Evolutionary conservation across 2,113 vertebrate species (phyloP).

Genomic region (Rhagologus leucostigma): DNA sequence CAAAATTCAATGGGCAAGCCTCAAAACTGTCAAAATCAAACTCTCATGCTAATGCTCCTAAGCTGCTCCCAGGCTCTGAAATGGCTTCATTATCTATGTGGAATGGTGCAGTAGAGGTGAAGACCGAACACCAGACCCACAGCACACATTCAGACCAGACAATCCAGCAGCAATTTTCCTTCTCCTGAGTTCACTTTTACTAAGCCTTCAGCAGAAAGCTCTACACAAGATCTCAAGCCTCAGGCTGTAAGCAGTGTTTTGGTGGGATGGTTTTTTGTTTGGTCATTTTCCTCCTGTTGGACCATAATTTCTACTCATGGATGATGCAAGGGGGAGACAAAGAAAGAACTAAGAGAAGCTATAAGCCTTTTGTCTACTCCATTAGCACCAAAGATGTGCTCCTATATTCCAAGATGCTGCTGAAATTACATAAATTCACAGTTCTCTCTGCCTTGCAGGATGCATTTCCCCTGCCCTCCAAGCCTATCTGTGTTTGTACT

Average conservation of each 20-base stretch:
- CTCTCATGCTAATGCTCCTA: not conserved
- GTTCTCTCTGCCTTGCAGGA: not conserved
- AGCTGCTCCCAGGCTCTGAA: not conserved
- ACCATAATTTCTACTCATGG: not conserved
- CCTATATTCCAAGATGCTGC: not conserved
- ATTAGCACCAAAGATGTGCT: not conserved
- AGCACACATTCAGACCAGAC: not conserved
- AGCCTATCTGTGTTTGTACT: not conserved
- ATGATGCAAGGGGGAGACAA: not conserved
- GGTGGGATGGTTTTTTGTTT: not conserved
- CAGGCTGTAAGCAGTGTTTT: not conserved
- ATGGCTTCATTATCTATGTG: not conserved
- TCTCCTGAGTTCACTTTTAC: not conserved
- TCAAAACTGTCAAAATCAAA: not conserved
- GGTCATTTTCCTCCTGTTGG: not conserved
- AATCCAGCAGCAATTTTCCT: not conserved
- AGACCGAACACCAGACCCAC: not conserved
- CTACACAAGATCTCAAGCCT: not conserved
- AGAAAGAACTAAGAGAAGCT: not conserved
- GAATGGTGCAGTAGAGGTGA: not conserved
- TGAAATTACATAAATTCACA: not conserved
- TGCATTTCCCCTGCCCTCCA: not conserved
- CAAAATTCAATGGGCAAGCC: not conserved
- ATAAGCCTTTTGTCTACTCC: not conserved
- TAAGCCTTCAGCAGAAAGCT: not conserved